Percentiles rank a stretch among this genome's conserved stretches.
These are phyloP conservation scores for Acropternis orthonyx DNA, from an alignment of 2,797 vertebrate genomes.

Conservation along the genomic window DNA sequence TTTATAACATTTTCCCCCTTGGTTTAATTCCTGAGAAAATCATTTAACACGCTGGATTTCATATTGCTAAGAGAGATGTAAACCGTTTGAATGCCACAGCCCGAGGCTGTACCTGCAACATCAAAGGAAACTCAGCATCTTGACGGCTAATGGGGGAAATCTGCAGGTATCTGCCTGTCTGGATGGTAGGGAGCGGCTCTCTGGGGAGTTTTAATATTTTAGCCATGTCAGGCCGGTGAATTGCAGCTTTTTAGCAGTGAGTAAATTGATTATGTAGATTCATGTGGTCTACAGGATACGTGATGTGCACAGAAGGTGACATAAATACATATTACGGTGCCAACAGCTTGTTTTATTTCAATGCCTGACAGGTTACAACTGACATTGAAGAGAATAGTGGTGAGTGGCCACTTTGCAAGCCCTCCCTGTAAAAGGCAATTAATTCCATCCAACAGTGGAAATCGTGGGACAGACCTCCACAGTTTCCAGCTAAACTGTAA, in stretches of 20 bases:
- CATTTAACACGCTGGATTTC: not conserved
- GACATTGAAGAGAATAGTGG: constrained; percentile 61
- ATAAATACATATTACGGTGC: not conserved
- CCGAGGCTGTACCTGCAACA: not conserved
- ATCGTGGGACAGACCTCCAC: constrained; percentile 51
- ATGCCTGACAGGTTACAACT: constrained; percentile 51
- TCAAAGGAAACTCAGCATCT: not conserved
- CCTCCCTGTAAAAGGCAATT: constrained; percentile 24
- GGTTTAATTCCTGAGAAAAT: not conserved
- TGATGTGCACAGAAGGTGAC: not conserved
- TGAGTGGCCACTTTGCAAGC: constrained; percentile 52
- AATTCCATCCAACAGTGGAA: constrained; percentile 12
- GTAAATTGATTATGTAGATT: constrained; percentile 1
- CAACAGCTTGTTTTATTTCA: constrained; percentile 15
- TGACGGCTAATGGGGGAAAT: not conserved
- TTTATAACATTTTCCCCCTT: not conserved
- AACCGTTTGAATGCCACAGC: not conserved
- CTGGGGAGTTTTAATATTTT: not conserved
- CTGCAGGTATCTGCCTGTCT: not conserved
- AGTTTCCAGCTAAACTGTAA: constrained; percentile 52
- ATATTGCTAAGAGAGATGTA: not conserved
- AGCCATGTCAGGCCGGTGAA: not conserved
- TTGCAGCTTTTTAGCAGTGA: not conserved
- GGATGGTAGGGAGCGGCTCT: not conserved
- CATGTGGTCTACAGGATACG: not conserved